phyloP scores from a whole-genome alignment of 2,888 invertebrate species.

The Falcaria lacertinaria region DNA sequence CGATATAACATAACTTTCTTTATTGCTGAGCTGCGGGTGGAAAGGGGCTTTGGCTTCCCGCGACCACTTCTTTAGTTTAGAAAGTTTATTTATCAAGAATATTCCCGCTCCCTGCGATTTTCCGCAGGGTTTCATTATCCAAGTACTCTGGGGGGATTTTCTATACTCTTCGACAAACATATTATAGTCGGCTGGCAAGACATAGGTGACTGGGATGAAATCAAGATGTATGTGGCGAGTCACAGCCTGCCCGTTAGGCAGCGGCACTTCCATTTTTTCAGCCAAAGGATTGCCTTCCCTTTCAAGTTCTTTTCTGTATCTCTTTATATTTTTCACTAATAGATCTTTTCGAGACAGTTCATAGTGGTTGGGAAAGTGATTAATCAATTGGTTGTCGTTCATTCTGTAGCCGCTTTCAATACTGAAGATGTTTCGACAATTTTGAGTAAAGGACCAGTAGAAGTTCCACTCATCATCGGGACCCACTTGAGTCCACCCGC shows the following conservation, averaged over 20 bases:
- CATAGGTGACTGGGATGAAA: slow-evolving; percentile 96
- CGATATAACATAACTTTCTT: slow-evolving; percentile 97
- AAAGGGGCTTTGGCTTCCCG: slow-evolving; percentile 91
- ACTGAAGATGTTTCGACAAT: slow-evolving; percentile 94
- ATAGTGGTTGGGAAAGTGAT: slow-evolving; percentile 98
- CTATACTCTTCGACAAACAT: slow-evolving; percentile 97
- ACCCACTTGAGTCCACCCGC: slow-evolving; percentile 92
- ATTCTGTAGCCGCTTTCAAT: slow-evolving; percentile 95
- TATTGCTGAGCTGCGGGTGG: slow-evolving; percentile 87
- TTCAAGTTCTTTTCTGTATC: slow-evolving; percentile 94
- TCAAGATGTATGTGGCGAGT: slow-evolving; percentile 90
- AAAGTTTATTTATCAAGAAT: slow-evolving; percentile 96
- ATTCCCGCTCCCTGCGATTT: slow-evolving; percentile 96
- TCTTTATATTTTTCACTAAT: slow-evolving; percentile 95
- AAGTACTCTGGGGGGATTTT: slow-evolving; percentile 95
- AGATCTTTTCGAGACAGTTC: slow-evolving; percentile 97
- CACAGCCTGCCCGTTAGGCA: slow-evolving; percentile 81
- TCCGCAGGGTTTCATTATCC: slow-evolving; percentile 99
- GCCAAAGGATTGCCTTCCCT: slow-evolving; percentile 92
- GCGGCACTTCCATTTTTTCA: slow-evolving; percentile 80
- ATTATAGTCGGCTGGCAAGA: slow-evolving; percentile 96
- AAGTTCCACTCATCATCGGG: slow-evolving; percentile 97
- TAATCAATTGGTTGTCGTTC: slow-evolving; percentile 95
- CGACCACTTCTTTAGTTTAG: slow-evolving; percentile 95
- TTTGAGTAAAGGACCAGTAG: slow-evolving; percentile 96